These are phyloP conservation scores for Heliopora coerulea DNA, from an alignment of 92 coral and sea anemone species.

Conservation along the genomic window DNA sequence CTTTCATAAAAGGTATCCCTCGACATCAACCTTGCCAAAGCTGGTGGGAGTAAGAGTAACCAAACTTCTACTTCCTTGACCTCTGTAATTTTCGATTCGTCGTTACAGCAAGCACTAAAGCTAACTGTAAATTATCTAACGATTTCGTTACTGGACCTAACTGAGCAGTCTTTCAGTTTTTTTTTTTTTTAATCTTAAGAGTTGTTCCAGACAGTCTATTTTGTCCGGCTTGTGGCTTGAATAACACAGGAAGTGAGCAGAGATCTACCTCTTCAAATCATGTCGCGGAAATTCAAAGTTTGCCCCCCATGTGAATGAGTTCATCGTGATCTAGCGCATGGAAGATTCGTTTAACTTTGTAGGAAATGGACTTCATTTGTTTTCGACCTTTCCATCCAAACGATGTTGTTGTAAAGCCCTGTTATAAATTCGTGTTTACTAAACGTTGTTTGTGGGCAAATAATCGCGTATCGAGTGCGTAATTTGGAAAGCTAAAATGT, in stretches of 20 bases:
- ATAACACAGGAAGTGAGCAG: background rate
- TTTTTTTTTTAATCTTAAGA: background rate
- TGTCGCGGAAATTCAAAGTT: constrained; percentile 1
- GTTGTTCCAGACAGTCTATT: background rate
- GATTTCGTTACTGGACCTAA: background rate
- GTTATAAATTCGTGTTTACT: constrained; percentile 12
- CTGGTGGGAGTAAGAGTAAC: constrained; percentile 30
- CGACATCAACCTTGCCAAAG: constrained; percentile 19
- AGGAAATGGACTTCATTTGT: too few species aligned
- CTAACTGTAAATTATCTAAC: too few species aligned
- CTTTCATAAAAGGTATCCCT: constrained; percentile 28
- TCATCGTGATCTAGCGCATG: too few species aligned
- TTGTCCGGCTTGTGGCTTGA: background rate
- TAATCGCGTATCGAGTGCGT: background rate
- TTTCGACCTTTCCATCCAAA: background rate
- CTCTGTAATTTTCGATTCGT: background rate
- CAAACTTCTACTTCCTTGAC: background rate
- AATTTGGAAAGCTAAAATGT: background rate
- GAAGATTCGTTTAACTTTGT: too few species aligned
- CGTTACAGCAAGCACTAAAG: background rate
- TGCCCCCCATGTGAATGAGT: too few species aligned
- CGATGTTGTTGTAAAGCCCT: background rate
- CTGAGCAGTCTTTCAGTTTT: background rate
- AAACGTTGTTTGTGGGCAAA: constrained; percentile 22
- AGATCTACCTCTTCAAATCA: background rate